Conservation (phyloP, 2,888 invertebrate genomes). For the Oeneis ivallda region DNA sequence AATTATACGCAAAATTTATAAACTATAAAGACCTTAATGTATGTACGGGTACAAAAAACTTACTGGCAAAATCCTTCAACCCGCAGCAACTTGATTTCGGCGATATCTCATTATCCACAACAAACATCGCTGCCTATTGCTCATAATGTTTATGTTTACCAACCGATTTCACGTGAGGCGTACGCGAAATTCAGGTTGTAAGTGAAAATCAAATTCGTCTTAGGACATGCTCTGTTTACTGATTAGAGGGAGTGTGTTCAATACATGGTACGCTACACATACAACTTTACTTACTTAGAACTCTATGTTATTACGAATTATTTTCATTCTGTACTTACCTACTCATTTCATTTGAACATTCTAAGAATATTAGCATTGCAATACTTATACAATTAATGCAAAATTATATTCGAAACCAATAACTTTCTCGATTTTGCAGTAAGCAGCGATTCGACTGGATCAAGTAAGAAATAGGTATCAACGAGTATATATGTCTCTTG, state of each 20-base stretch:
- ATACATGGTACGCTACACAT: background rate
- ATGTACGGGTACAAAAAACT: background rate
- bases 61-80: conserved; percentile 4
- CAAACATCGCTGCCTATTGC: conserved; percentile 11
- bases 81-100: background rate
- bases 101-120: conserved; percentile 15
- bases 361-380: too few species aligned
- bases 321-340: too few species aligned
- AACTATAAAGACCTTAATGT: too few species aligned
- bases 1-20: background rate
- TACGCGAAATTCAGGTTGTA: background rate
- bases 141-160: conserved; percentile 8
- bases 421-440: too few species aligned
- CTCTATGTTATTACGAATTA: too few species aligned
- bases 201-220: background rate
- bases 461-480: too few species aligned
- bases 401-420: too few species aligned
- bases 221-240: conserved; percentile 10
- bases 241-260: background rate
- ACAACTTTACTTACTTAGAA: too few species aligned
- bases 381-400: too few species aligned
- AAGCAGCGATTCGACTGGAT: too few species aligned
- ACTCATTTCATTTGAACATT: too few species aligned
- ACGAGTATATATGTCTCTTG: too few species aligned
- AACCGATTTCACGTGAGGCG: background rate